Base-by-base conservation (phyloP, 2,113 vertebrate species). In the Nothocercus nigrocapillus region DNA sequence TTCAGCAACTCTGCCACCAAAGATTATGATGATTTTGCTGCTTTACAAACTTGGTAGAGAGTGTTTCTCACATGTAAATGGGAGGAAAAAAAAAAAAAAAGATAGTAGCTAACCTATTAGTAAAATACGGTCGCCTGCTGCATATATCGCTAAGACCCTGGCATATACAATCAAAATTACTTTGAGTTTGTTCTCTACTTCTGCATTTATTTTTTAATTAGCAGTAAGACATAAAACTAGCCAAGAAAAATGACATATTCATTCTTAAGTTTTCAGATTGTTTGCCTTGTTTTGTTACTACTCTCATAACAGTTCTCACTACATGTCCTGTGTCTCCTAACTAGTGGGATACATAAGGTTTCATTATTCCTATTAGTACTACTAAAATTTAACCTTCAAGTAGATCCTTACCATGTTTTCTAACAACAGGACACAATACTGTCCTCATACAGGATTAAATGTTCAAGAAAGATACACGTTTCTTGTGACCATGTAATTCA, bases 1-100 rank as follows among this genome's bases (percentile, higher is more conserved):
- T 9, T 89, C 90, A 93, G 76, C 92, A 77, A 73, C 20, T 63
- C 94, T 94, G 96, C 95, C 95, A 93, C 30, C 77, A 49, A 73
- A 87, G 67, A 95, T 95, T 84, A 96, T 58, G 36, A 24, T 70
- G 47, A 94, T 91, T 66, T 51, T 67, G 77, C 49, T 67, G 54
- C 63, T 79, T 82, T 76, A 24, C 9, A 49, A 78, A 54, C 81
- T 36, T 54, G 21, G 62, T 36, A 49, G 32, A 96, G 24, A 51
- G 36, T 1, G 0, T 27, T 93, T 94, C 66, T 76, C 80, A 91
- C 63, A 51, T 6, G 36, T 4, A 92, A 88, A 69, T 1, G 4
- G 7, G 0, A 5, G 6, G 7, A 38, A 36, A 36, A 36, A 36
- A 36, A 42, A 42, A 42, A 42, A 42, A 44, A 38, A 63, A 78